Evolutionary conservation across 2,888 invertebrate genomes (phyloP), one percentile per base, ranked within the genome.

Genomic region (Napeogenes sylphis): DNA sequence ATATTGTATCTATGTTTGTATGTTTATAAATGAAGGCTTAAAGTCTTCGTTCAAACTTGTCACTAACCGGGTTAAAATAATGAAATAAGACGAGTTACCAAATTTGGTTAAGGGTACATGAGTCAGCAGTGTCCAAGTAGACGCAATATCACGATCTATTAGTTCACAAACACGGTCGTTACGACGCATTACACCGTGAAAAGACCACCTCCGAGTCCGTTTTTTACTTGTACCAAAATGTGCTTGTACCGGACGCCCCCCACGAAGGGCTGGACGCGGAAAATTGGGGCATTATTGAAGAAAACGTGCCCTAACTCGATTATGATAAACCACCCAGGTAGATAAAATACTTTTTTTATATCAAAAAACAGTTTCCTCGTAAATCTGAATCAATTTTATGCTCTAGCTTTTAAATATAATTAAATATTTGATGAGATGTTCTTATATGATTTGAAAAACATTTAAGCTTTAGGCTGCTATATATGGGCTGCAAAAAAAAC

Each of bases 81-180:
- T 35, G 6, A 35, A 35, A 35, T 6, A 42, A 42, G 42, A 38
- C 2, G 42, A 42, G 42, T 42, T 42, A 42, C 42, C 42, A 42
- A 42, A 42, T 42, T 42, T 42, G 42, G 42, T 42, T 42, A 42
- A 42, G 14, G 75, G 75, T 71, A 69, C 68, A 73, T 90, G 90
- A 90, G 77, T 85, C 84, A 84, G 86, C 90, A 78, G 63, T 61
- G 73, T 67, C 67, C 67, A 75, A 76, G 75, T 75, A 74, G 76
- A 80, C 78, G 80, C 82, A 83, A 87, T 88, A 87, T 81, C 88
- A 81, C 82, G 85, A 81, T 73, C 82, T 84, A 87, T 89, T 88
- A 88, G 82, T 58, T 68, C 74, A 84, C 87, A 88, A 88, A 81
- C 77, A 80, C 72, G 78, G 70, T 70, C 80, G 87, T 78, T 75